A percentile compares a stretch with the other conserved stretches of the same genome.
Conservation (phyloP, 2,113 vertebrate genomes). For the Gymnobelideus leadbeateri region DNA sequence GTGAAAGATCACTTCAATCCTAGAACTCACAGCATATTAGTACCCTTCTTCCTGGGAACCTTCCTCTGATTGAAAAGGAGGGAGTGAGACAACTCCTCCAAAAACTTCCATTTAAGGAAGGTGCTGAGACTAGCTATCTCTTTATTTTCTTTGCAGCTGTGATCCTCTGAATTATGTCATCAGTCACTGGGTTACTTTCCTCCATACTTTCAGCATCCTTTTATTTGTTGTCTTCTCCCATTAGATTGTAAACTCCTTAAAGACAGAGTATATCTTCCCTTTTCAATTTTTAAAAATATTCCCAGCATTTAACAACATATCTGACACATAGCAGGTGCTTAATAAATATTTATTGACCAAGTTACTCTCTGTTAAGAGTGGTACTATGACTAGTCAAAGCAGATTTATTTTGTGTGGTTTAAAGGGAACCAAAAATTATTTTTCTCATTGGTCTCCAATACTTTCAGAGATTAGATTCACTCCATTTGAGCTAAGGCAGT, state of each 20-base stretch:
- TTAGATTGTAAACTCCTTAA: neutral
- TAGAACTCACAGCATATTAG: neutral
- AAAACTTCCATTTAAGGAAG: neutral
- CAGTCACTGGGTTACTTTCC: neutral
- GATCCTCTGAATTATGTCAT: neutral
- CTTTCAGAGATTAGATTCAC: neutral
- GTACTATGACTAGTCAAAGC: too few relatives aligned
- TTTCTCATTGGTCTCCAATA: neutral
- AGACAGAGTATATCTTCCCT: neutral
- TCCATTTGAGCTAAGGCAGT: neutral
- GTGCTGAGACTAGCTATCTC: neutral
- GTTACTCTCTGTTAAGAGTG: too few relatives aligned
- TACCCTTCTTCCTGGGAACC: neutral
- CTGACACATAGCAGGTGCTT: neutral
- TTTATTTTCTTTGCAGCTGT: neutral
- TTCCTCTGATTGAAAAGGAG: neutral
- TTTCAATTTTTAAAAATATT: neutral
- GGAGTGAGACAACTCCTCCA: neutral
- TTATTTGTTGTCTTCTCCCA: neutral
- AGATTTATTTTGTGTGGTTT: neutral
- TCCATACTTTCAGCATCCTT: neutral
- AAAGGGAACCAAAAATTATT: neutral
- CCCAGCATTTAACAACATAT: neutral
- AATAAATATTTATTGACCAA: neutral
- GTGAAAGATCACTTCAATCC: neutral